Conservation (phyloP, 2,113 vertebrate genomes). For the Clarias gariepinus region DNA sequence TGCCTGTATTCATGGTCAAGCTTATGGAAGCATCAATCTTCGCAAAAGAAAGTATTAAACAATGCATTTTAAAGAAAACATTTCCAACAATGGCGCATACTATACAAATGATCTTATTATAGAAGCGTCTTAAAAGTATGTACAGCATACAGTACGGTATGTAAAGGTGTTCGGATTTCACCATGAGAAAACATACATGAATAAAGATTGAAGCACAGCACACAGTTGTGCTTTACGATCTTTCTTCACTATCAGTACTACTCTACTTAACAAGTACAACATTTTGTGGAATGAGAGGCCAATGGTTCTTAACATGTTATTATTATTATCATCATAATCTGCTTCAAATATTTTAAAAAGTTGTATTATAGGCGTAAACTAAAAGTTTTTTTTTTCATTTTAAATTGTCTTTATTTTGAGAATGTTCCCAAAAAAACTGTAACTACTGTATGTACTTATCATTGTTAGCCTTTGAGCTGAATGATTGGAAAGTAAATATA, state of each 20-base stretch:
- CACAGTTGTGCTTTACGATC: background rate
- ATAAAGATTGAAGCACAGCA: background rate
- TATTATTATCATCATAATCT: background rate
- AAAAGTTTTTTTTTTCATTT: background rate
- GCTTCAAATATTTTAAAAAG: no score
- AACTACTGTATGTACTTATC: background rate
- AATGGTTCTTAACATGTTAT: no score
- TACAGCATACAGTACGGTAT: no score
- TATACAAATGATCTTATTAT: background rate
- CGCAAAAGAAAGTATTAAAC: background rate
- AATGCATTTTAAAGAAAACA: no score
- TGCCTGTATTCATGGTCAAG: constrained; percentile 70
- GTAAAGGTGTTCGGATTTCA: background rate
- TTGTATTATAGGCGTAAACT: no score
- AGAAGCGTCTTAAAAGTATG: background rate
- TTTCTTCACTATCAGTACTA: background rate
- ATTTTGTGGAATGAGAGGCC: no score
- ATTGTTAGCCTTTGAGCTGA: background rate
- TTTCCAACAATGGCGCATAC: background rate
- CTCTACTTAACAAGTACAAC: background rate
- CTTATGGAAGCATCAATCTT: constrained; percentile 44
- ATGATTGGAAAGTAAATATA: background rate
- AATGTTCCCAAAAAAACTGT: no score
- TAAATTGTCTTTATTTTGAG: no score
- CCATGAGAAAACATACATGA: background rate